phyloP scores from a whole-genome alignment of 2,113 vertebrate species.

The Macheiramphus alcinus region DNA sequence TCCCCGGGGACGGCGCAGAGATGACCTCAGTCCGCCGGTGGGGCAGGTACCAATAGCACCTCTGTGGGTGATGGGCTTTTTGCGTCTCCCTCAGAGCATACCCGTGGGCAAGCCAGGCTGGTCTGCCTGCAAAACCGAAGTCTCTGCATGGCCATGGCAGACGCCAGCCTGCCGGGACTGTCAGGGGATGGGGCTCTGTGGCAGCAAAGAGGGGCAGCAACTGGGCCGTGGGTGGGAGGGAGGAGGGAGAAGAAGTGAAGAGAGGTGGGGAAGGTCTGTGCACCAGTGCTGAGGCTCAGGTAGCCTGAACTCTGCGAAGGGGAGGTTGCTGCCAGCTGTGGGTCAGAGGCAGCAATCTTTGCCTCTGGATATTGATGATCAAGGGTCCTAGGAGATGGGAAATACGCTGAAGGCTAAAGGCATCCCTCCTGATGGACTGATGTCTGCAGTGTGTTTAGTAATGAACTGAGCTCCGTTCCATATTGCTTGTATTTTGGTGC shows the following conservation, averaged over 20 bases:
- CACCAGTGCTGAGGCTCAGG: not conserved
- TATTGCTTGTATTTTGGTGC: not conserved
- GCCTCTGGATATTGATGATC: not conserved
- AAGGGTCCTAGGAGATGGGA: not conserved
- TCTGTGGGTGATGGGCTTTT: not conserved
- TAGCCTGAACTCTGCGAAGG: fast-evolving
- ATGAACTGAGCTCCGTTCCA: not conserved
- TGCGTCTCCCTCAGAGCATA: not conserved
- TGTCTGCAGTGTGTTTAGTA: not conserved
- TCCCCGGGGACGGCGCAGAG: not conserved
- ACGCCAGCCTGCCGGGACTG: fast-evolving
- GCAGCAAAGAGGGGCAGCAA: not conserved
- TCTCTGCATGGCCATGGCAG: fast-evolving
- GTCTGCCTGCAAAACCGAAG: not conserved
- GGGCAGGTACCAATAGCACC: not conserved
- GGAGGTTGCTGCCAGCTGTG: fast-evolving
- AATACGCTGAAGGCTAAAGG: not conserved
- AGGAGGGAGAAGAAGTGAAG: not conserved
- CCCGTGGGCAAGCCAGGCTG: fast-evolving
- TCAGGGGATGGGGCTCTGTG: fast-evolving
- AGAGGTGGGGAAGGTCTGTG: not conserved
- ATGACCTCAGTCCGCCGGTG: fast-evolving
- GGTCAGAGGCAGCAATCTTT: not conserved
- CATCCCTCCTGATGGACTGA: not conserved
- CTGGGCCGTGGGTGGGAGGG: fast-evolving